Evolutionary conservation across 2,797 vertebrate genomes (phyloP).

Genomic region (Geotria australis): DNA sequence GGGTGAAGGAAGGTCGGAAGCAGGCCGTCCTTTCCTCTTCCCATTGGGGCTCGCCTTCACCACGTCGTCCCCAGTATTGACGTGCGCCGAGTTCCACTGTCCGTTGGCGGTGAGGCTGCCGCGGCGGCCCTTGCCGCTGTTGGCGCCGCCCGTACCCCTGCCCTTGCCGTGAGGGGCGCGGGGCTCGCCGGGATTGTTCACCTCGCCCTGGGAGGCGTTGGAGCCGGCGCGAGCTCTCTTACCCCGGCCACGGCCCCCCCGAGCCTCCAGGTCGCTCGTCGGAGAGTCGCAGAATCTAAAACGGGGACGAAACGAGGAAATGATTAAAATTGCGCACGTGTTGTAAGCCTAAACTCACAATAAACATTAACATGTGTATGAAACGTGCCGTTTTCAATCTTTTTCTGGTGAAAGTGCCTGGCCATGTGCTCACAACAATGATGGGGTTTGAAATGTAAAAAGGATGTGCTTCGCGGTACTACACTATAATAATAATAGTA

Average conservation of each 20-base stretch:
- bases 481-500: no score
- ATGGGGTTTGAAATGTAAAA: no score
- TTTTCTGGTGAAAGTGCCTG: no score
- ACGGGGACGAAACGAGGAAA: neutral
- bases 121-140: conserved; percentile 54
- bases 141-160: conserved; percentile 78
- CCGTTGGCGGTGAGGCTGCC: conserved; percentile 88
- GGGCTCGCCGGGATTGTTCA: conserved; percentile 41
- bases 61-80: conserved; percentile 53
- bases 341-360: neutral
- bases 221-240: conserved; percentile 83
- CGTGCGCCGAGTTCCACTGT: conserved; percentile 50
- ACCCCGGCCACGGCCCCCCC: conserved; percentile 77
- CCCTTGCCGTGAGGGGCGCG: conserved; percentile 37
- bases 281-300: conserved; percentile 90
- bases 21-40: conserved; percentile 75
- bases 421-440: no score
- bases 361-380: neutral
- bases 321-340: neutral
- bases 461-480: no score
- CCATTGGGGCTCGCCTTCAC: conserved; percentile 65
- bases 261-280: conserved; percentile 93
- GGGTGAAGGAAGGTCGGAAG: conserved; percentile 32
- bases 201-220: conserved; percentile 62
- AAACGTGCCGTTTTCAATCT: no score